phyloP scores from a whole-genome alignment of 1,140 invertebrate genomes.

The Berghia stephanieae region DNA sequence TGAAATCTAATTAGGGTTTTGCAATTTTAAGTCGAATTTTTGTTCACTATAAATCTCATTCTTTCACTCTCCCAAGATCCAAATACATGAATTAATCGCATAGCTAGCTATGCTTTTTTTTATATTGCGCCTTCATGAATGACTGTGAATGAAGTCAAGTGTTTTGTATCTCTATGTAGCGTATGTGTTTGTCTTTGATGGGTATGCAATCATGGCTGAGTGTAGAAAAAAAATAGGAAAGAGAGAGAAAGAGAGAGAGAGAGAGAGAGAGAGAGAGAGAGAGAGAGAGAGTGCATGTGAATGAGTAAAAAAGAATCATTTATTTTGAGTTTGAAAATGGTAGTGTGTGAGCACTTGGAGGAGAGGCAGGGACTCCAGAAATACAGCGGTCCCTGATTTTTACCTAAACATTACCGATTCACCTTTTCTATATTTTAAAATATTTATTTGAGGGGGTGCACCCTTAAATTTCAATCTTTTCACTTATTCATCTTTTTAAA shows the following conservation, averaged over 20 bases:
- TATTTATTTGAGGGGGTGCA: not conserved
- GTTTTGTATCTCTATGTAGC: not conserved
- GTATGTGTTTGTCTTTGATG: not conserved
- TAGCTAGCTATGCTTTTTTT: not conserved
- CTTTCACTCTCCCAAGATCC: not conserved
- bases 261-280: constrained; percentile 13
- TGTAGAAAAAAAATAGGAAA: not conserved
- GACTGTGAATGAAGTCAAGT: not conserved
- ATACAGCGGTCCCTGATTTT: no score
- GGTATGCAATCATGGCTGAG: not conserved
- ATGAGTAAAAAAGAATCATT: not conserved
- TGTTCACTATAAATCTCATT: no score
- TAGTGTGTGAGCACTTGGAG: not conserved
- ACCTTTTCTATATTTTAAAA: no score
- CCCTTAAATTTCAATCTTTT: not conserved
- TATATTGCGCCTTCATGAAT: not conserved
- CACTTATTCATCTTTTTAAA: not conserved
- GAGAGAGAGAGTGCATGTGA: constrained; percentile 6
- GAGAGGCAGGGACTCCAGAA: not conserved
- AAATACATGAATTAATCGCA: not conserved
- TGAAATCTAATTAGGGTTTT: no score
- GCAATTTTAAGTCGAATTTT: no score
- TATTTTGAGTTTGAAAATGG: not conserved
- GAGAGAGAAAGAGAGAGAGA: constrained; percentile 15
- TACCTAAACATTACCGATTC: no score